Percentiles rank a stretch among this genome's conserved stretches.
Evolutionary conservation across 2,888 invertebrate genomes (phyloP).

Genomic region (Ophraella communa): DNA sequence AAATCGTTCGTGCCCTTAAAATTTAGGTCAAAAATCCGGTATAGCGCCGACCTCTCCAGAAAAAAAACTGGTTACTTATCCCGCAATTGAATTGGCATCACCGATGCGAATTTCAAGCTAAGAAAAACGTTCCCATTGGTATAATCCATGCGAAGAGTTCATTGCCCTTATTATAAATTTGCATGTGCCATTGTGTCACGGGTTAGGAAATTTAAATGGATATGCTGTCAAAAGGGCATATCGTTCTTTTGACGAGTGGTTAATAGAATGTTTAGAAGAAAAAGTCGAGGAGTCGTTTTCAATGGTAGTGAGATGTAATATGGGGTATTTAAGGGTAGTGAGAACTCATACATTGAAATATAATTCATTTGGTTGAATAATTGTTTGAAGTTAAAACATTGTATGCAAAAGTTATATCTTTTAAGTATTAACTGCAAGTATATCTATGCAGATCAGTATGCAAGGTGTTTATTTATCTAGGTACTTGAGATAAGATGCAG

Average conservation of each 20-base stretch:
- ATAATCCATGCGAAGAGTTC: constrained; percentile 27
- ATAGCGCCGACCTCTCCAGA: constrained; percentile 5
- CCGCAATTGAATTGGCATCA: constrained; percentile 21
- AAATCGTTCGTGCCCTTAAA: constrained; percentile 20
- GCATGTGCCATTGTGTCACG: constrained; percentile 34
- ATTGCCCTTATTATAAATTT: constrained; percentile 32
- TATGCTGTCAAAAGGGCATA: constrained; percentile 18
- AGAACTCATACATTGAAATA: too few relatives aligned
- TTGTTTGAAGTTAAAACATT: too few relatives aligned
- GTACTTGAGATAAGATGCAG: too few relatives aligned
- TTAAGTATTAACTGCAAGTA: too few relatives aligned
- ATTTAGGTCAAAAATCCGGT: constrained; percentile 29
- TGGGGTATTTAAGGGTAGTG: background rate
- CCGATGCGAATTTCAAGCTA: constrained; percentile 21
- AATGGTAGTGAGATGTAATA: constrained; percentile 1
- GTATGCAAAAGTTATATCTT: too few relatives aligned
- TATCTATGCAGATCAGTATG: too few relatives aligned
- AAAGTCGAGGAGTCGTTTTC: background rate
- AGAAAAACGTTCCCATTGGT: constrained; percentile 25
- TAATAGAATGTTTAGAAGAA: background rate
- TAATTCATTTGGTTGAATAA: too few relatives aligned
- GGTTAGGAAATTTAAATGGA: constrained; percentile 25
- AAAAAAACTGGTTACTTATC: constrained; percentile 24
- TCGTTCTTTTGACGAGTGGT: constrained; percentile 14
- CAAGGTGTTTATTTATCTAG: too few relatives aligned